These are phyloP conservation scores for Lacerta viridis DNA, from an alignment of 2,797 vertebrate genomes.

Conservation along the genomic window DNA sequence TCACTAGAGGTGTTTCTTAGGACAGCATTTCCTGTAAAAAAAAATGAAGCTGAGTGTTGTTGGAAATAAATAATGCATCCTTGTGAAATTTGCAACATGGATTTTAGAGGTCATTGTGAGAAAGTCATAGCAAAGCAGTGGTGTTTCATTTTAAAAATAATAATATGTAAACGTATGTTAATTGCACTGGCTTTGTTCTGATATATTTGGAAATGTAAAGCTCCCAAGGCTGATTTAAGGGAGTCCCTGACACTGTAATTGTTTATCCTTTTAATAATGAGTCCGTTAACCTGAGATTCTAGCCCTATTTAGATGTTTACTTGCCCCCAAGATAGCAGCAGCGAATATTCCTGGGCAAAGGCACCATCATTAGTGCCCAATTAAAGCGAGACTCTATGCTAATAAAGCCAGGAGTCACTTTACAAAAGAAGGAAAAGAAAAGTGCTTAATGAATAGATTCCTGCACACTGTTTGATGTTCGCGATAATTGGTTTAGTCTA, in stretches of 20 bases:
- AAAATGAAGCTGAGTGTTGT: background rate
- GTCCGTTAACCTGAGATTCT: constrained; percentile 61
- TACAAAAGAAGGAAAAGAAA: constrained; percentile 71
- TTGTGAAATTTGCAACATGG: constrained; percentile 44
- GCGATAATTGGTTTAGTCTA: constrained; percentile 87
- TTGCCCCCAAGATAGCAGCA: constrained; percentile 64
- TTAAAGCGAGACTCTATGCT: constrained; percentile 76
- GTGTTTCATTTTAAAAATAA: background rate
- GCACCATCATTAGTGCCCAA: constrained; percentile 80
- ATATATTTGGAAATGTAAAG: constrained; percentile 57
- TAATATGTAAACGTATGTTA: constrained; percentile 20
- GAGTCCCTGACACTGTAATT: constrained; percentile 47
- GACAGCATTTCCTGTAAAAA: background rate
- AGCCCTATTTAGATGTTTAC: constrained; percentile 75
- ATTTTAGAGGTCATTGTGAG: constrained; percentile 40
- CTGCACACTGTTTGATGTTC: constrained; percentile 84
- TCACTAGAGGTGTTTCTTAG: background rate
- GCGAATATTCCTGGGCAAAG: constrained; percentile 73
- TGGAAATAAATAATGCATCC: constrained; percentile 45
- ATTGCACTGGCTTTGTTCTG: constrained; percentile 34
- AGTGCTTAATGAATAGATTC: constrained; percentile 73
- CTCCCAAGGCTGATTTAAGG: constrained; percentile 44
- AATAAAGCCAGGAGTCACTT: constrained; percentile 81
- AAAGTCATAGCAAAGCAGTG: constrained; percentile 29
- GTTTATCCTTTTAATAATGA: constrained; percentile 57